Evolutionary conservation across 2,797 vertebrate genomes (phyloP).

Genomic region (Steatocranus sp.): DNA sequence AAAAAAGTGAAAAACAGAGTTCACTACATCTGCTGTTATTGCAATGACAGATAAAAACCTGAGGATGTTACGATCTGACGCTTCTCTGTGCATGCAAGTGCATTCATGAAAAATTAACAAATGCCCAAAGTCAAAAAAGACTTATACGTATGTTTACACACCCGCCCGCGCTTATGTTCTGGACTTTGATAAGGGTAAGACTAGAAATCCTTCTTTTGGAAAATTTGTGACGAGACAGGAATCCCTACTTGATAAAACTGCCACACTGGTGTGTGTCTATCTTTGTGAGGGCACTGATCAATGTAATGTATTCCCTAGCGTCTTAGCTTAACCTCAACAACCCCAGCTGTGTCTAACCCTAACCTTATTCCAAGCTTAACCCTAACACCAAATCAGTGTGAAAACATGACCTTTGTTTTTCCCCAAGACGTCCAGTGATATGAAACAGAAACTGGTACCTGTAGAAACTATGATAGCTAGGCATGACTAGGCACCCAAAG

Average conservation of each 20-base stretch:
- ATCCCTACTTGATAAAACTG: background rate
- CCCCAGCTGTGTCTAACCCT: background rate
- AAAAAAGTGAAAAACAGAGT: background rate
- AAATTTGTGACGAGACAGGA: background rate
- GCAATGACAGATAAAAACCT: background rate
- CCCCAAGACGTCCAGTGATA: accelerated
- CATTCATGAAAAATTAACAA: background rate
- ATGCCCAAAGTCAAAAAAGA: background rate
- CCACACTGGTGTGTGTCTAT: background rate
- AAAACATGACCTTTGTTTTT: background rate
- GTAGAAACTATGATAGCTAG: background rate
- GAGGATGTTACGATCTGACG: background rate
- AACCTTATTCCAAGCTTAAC: background rate
- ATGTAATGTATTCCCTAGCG: accelerated
- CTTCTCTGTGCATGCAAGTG: background rate
- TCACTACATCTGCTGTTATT: background rate
- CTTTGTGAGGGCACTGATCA: background rate
- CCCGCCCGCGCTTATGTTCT: accelerated
- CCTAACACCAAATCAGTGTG: background rate
- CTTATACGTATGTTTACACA: background rate
- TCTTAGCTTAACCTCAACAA: background rate
- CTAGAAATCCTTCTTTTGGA: background rate
- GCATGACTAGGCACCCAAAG: accelerated
- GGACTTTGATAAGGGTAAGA: background rate
- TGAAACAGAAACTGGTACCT: background rate